phyloP scores from a whole-genome alignment of 2,888 invertebrate species.

The Synanthedon formicaeformis region DNA sequence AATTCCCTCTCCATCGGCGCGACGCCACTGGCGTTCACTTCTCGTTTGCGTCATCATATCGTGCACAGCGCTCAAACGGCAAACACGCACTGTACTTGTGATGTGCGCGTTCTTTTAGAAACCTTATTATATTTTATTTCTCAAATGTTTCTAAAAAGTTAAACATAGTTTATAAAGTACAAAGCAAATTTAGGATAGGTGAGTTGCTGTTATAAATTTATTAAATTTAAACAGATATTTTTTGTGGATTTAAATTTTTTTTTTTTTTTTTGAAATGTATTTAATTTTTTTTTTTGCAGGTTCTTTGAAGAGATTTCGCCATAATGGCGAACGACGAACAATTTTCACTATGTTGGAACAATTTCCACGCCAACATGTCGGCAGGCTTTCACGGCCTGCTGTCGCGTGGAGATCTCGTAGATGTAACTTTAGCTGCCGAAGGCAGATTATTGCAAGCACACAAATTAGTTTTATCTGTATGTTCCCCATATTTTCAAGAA shows the following conservation, averaged over 20 bases:
- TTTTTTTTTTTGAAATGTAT: not conserved
- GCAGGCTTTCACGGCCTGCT: constrained; percentile 79
- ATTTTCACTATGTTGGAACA: constrained; percentile 81
- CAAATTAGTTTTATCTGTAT: constrained; percentile 78
- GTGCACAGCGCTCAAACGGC: constrained; percentile 53
- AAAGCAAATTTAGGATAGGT: constrained; percentile 61
- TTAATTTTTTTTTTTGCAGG: constrained; percentile 24
- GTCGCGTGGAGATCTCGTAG: constrained; percentile 77
- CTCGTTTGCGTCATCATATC: constrained; percentile 62
- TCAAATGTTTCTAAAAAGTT: constrained; percentile 63
- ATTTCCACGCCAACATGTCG: constrained; percentile 79
- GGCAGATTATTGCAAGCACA: constrained; percentile 78
- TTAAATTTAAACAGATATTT: too few relatives aligned
- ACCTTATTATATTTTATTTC: constrained; percentile 35
- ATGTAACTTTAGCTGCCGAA: constrained; percentile 78
- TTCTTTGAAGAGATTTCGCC: constrained; percentile 52
- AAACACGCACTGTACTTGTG: constrained; percentile 36
- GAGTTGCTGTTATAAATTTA: too few relatives aligned
- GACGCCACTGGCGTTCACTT: constrained; percentile 46
- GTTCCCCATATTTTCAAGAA: constrained; percentile 80
- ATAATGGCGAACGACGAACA: constrained; percentile 80
- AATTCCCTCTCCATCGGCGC: constrained; percentile 24
- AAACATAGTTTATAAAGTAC: constrained; percentile 47
- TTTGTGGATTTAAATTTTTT: not conserved
- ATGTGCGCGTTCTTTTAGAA: constrained; percentile 41